These are phyloP conservation scores for Grammomys dolichurus DNA, from an alignment of 2,113 vertebrate species.

Conservation along the genomic window DNA sequence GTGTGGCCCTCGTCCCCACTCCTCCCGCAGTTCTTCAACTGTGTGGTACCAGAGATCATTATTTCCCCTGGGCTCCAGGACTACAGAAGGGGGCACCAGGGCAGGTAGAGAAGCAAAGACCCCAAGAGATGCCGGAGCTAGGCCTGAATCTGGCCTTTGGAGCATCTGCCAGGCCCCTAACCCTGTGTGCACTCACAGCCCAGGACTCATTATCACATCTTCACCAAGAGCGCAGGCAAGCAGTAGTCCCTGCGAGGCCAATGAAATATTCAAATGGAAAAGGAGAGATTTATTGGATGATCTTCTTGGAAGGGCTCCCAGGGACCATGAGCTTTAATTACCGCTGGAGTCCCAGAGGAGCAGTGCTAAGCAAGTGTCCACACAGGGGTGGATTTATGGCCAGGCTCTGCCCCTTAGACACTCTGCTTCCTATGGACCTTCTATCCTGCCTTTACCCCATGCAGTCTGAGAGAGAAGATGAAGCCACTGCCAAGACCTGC, in stretches of 20 bases:
- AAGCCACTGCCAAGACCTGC: background rate
- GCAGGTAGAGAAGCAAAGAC: background rate
- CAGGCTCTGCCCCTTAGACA: conserved; percentile 22
- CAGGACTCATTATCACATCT: conserved; percentile 60
- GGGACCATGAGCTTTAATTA: conserved; percentile 85
- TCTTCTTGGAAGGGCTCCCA: conserved; percentile 76
- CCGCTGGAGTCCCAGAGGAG: conserved; percentile 53
- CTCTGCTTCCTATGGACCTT: background rate
- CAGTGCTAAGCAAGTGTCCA: conserved; percentile 32
- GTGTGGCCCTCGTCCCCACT: background rate
- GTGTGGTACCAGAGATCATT: background rate
- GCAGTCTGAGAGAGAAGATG: background rate
- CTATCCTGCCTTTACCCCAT: conserved; percentile 63
- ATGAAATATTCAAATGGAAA: conserved; percentile 81
- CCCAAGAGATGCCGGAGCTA: background rate
- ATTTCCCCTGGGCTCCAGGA: background rate
- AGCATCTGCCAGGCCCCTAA: background rate
- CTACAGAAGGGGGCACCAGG: background rate
- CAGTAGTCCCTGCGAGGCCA: background rate
- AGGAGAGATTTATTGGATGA: conserved; percentile 81
- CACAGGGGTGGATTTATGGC: conserved; percentile 20
- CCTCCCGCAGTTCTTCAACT: background rate
- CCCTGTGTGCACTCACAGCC: background rate
- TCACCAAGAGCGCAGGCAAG: background rate
- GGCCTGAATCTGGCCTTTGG: background rate